A percentile compares a stretch with the other conserved stretches of the same genome.
These are phyloP conservation scores for Enteromius argenteus DNA, from an alignment of 2,797 vertebrate genomes.

Conservation along the genomic window DNA sequence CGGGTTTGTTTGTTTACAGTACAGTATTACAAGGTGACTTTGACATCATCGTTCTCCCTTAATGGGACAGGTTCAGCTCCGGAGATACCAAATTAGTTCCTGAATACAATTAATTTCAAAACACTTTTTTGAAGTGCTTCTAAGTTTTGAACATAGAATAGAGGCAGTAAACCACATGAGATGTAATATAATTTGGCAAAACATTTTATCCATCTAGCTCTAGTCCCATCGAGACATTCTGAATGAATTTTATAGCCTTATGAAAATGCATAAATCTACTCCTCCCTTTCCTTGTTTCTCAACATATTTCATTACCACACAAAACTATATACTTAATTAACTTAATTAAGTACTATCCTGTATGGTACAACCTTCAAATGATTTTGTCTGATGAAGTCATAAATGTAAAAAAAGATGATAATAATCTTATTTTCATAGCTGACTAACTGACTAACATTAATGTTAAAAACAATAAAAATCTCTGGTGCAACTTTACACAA, in stretches of 20 bases:
- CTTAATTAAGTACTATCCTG: constrained; percentile 2
- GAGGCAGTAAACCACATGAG: constrained; percentile 50
- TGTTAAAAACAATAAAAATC: not conserved
- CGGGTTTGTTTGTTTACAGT: constrained; percentile 43
- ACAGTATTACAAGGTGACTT: constrained; percentile 46
- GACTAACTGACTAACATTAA: not conserved
- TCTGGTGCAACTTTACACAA: not conserved
- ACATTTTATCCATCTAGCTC: constrained; percentile 36
- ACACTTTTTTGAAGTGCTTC: constrained; percentile 45
- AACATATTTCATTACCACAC: constrained; percentile 16
- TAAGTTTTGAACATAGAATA: constrained; percentile 49
- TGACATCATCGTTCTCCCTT: constrained; percentile 59
- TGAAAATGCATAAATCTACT: constrained; percentile 26
- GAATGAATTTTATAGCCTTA: constrained; percentile 21
- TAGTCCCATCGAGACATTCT: constrained; percentile 14
- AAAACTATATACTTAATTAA: not conserved
- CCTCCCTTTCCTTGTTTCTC: constrained; percentile 9
- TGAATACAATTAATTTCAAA: constrained; percentile 54
- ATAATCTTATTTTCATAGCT: not conserved
- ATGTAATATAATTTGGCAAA: constrained; percentile 46
- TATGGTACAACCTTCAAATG: not conserved
- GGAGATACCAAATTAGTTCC: constrained; percentile 58
- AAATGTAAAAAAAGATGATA: not conserved
- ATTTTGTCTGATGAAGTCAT: not conserved
- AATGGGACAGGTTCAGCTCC: constrained; percentile 49